phyloP scores from a whole-genome alignment of 2,113 vertebrate species.

The Penelope pileata region DNA sequence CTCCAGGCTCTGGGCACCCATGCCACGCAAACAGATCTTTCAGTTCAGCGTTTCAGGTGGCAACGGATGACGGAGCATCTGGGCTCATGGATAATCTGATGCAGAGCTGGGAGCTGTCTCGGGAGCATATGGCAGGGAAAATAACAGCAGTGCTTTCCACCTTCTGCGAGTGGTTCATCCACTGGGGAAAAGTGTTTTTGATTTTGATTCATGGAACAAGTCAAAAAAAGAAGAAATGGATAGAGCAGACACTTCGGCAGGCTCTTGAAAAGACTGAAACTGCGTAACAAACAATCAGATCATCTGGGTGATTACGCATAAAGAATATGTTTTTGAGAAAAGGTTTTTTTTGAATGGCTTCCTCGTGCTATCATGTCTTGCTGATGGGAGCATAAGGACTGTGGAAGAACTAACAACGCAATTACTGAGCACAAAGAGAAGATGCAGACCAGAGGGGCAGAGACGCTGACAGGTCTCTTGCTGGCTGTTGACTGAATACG shows the following conservation, averaged over 20 bases:
- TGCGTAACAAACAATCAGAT: constrained; percentile 25
- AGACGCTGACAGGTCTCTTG: neutral
- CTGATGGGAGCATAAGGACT: neutral
- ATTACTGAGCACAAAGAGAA: neutral
- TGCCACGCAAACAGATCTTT: neutral
- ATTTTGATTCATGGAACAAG: neutral
- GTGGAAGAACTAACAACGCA: neutral
- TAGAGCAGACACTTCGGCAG: neutral
- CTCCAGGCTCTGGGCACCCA: constrained; percentile 32
- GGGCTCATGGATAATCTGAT: constrained; percentile 3
- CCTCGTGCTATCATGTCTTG: neutral
- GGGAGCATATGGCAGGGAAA: constrained; percentile 63
- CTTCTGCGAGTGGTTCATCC: constrained; percentile 14
- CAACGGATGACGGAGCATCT: constrained; percentile 27
- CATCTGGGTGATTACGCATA: neutral
- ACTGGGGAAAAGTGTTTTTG: constrained; percentile 23
- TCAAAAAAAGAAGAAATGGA: neutral
- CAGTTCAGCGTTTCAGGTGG: constrained; percentile 33
- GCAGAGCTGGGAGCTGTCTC: constrained; percentile 44
- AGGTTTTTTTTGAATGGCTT: neutral
- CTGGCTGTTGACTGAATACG: neutral
- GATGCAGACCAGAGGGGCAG: neutral
- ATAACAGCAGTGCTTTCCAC: constrained; percentile 55
- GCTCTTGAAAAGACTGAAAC: constrained; percentile 37
- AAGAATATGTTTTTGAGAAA: constrained; percentile 2